Evolutionary conservation across 1,140 invertebrate species (phyloP).

Genomic region (Temnothorax curvispinosus): DNA sequence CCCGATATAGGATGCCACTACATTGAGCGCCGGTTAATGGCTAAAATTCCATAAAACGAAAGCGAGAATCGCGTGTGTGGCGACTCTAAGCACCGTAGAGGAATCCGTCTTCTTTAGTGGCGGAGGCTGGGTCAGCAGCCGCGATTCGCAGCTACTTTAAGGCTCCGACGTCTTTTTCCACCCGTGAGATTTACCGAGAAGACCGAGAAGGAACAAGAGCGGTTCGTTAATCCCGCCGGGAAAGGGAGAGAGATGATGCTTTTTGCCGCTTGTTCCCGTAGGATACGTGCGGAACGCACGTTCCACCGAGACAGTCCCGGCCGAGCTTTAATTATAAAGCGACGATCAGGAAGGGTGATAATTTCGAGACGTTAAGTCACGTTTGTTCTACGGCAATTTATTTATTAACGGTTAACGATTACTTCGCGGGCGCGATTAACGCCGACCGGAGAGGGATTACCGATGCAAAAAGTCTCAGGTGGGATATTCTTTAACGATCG

Average conservation of each 20-base stretch:
- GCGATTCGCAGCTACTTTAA: conserved; percentile 39
- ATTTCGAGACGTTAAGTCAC: conserved; percentile 28
- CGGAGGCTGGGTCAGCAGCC: neutral
- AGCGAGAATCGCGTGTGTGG: conserved; percentile 9
- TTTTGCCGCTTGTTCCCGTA: conserved; percentile 31
- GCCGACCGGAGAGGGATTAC: neutral
- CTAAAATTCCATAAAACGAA: conserved; percentile 39
- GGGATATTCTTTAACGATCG: conserved; percentile 46
- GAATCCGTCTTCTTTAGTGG: conserved; percentile 17
- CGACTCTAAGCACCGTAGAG: neutral
- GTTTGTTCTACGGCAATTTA: conserved; percentile 31
- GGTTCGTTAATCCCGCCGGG: conserved; percentile 26
- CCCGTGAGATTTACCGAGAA: conserved; percentile 51
- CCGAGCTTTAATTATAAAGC: conserved; percentile 33
- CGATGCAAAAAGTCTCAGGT: conserved; percentile 19
- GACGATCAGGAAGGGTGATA: conserved; percentile 21
- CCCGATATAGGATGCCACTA: neutral
- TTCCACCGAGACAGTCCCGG: neutral
- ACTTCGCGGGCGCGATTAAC: conserved; percentile 5
- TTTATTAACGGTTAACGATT: conserved; percentile 17
- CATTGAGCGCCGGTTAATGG: conserved; percentile 37
- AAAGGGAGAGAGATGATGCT: conserved; percentile 16
- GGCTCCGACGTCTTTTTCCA: neutral
- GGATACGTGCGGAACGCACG: conserved; percentile 1
- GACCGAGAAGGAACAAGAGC: conserved; percentile 3